A percentile compares a stretch with the other conserved stretches of the same genome.
phyloP scores from a whole-genome alignment of 30 jellyfish, hydroid and myxozoan species.

The Sanderia malayensis region DNA sequence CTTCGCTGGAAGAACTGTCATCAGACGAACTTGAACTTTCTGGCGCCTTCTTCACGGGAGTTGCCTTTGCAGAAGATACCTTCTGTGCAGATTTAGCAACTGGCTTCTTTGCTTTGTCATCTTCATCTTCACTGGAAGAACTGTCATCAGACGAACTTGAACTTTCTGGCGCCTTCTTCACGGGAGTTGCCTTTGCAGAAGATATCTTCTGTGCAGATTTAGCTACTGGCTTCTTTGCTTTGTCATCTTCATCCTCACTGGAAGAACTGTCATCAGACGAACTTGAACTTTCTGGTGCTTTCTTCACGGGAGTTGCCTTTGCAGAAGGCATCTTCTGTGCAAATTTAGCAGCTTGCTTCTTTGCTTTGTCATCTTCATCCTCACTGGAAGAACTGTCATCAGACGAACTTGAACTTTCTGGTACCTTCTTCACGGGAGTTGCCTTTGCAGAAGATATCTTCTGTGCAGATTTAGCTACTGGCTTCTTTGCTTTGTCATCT shows the following conservation, averaged over 20 bases:
- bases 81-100: background rate
- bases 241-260: conserved; percentile 37
- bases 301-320: conserved; percentile 16
- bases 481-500: conserved; percentile 18
- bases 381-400: conserved; percentile 33
- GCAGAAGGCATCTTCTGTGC: background rate
- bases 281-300: conserved; percentile 23
- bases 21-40: conserved; percentile 29
- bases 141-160: background rate
- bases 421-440: conserved; percentile 19
- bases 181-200: background rate
- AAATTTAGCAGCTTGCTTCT: background rate
- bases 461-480: background rate
- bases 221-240: background rate
- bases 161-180: background rate
- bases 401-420: conserved; percentile 8
- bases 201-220: background rate
- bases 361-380: conserved; percentile 18
- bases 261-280: conserved; percentile 34
- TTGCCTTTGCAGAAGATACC: background rate
- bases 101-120: background rate
- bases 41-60: conserved; percentile 28
- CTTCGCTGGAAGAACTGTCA: conserved; percentile 39
- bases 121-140: conserved; percentile 19
- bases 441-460: background rate